Base-by-base conservation (phyloP, 2,113 vertebrate species). In the Nothobranchius kuhntae region DNA sequence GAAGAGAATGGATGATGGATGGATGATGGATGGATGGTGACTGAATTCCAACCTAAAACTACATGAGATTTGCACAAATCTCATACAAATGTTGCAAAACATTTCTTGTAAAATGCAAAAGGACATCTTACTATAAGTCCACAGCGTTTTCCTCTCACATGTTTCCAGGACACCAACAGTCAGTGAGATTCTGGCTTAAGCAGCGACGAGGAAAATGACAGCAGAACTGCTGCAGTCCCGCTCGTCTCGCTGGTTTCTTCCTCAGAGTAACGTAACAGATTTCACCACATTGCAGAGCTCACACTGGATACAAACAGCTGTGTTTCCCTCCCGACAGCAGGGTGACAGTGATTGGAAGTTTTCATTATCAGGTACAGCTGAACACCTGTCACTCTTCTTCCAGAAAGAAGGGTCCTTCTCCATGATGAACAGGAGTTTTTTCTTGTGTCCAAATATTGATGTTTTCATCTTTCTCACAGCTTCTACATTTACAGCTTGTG, bases 151-250 rank as follows among this genome's bases (percentile, higher is more conserved):
- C 30, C 30, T 4, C 30, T 30, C 30, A 30, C 4, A 30, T 30
- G 30, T 30, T 30, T 30, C 30, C 30, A 30, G 0, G 30, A 30
- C 30, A 30, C 30, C 21, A 30, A 30, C 30, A 30, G 30, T 30
- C 30, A 30, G 30, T 30, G 30, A 4, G 38, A 40, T 40, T 1
- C 6, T 6, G 38, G 38, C 38, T 40, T 8, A 9, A 51, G 7
- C 15, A 24, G 6, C 7, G 48, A 8, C 13, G 36, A 12, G 14
- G 38, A 45, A 45, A 45, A 13, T 6, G 4, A 45, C 2, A 9
- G 50, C 2, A 26, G 14, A 0, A 24, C 0, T 53, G 3, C 51
- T 53, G 42, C n/a, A 21, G 6, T 64, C 24, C 15, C 10, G 7
- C 7, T 53, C 13, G 61, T 40, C 42, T 44, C 13, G 15, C 4